These are phyloP conservation scores for Cuniculus paca DNA, from an alignment of 2,797 vertebrate genomes.

Conservation along the genomic window DNA sequence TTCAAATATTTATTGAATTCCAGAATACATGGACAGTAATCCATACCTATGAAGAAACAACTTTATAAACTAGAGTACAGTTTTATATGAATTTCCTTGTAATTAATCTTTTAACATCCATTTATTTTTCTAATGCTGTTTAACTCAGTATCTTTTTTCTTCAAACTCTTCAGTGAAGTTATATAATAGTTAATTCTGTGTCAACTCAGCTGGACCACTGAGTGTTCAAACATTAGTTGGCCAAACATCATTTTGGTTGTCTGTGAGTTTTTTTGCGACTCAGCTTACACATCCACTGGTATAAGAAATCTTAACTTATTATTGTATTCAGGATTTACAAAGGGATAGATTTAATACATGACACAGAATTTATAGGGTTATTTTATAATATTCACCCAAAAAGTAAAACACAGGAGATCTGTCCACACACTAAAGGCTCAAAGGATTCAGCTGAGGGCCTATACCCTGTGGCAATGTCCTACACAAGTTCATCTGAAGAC, in stretches of 20 bases:
- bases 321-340: background rate
- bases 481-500: background rate
- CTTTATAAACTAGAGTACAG: background rate
- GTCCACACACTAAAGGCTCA: background rate
- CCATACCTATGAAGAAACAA: background rate
- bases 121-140: background rate
- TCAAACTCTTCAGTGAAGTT: background rate
- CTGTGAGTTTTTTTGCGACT: background rate
- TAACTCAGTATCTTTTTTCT: background rate
- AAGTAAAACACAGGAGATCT: background rate
- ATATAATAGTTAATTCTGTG: background rate
- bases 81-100: background rate
- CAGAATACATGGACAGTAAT: background rate
- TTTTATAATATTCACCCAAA: background rate
- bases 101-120: background rate
- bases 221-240: background rate
- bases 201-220: background rate
- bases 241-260: background rate
- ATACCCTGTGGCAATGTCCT: background rate
- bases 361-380: background rate
- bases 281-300: background rate
- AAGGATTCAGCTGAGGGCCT: background rate
- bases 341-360: background rate
- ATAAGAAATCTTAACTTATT: background rate
- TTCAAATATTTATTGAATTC: background rate